These are phyloP conservation scores for Orthosia incerta DNA, from an alignment of 2,888 invertebrate species.

Conservation along the genomic window DNA sequence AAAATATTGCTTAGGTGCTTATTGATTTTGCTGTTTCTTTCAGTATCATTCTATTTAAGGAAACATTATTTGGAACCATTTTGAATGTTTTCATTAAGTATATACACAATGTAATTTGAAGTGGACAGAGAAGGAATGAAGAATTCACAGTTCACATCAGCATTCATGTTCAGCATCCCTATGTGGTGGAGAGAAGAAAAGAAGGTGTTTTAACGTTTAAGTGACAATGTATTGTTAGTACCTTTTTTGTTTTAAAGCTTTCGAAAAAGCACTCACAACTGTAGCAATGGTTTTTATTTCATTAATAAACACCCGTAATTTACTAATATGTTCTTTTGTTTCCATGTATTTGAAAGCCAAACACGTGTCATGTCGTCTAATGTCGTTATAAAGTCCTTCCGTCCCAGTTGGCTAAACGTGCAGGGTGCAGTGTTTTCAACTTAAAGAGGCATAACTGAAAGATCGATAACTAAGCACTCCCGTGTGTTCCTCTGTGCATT, in stretches of 20 bases:
- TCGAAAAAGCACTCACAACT: neutral
- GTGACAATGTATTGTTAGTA: neutral
- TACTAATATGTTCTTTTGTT: constrained; percentile 23
- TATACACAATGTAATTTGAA: neutral
- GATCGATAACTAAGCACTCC: constrained; percentile 5
- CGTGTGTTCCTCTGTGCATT: neutral
- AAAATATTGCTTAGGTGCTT: neutral
- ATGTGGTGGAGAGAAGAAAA: neutral
- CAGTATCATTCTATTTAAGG: neutral
- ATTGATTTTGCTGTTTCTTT: neutral
- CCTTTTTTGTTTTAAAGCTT: neutral
- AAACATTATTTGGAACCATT: constrained; percentile 2
- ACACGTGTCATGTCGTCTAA: constrained; percentile 3
- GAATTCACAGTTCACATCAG: neutral
- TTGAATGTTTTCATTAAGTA: constrained; percentile 3
- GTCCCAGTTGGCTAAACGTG: constrained; percentile 26
- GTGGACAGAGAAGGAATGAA: neutral
- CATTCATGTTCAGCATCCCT: too few species aligned
- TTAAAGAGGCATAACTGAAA: neutral
- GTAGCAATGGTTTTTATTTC: neutral
- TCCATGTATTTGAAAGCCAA: neutral
- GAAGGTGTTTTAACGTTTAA: neutral
- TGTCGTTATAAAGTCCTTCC: neutral
- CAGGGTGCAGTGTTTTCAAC: constrained; percentile 1
- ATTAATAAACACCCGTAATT: neutral